phyloP scores from a whole-genome alignment of 2,888 invertebrate species.

The Latrodectus hesperus region DNA sequence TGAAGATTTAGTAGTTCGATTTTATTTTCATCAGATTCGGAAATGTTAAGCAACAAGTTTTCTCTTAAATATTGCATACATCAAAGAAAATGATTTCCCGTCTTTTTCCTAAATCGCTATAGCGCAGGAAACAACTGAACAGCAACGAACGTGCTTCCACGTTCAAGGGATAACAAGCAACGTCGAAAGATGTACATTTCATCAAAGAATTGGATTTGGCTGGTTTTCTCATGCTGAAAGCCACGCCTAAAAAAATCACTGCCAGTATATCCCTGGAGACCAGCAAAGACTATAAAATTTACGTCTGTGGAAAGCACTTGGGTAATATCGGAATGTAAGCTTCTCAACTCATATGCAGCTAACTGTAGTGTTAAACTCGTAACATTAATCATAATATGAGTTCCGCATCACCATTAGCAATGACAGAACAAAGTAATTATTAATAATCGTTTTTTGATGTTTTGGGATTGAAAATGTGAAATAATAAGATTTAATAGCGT shows the following conservation, averaged over 20 bases:
- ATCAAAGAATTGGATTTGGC: slow-evolving; percentile 27
- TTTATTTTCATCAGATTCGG: background rate
- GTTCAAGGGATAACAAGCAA: slow-evolving; percentile 24
- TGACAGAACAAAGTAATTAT: slow-evolving; percentile 51
- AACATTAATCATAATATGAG: slow-evolving; percentile 35
- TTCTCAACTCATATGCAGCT: slow-evolving; percentile 27
- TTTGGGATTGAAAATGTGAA: background rate
- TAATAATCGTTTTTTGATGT: slow-evolving; percentile 52
- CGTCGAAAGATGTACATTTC: slow-evolving; percentile 13
- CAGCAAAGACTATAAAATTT: slow-evolving; percentile 29
- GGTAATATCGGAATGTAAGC: slow-evolving; percentile 38
- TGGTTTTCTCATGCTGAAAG: slow-evolving; percentile 25
- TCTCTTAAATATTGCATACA: background rate
- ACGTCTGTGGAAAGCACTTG: slow-evolving; percentile 27
- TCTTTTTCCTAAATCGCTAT: background rate
- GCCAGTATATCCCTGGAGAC: slow-evolving; percentile 29
- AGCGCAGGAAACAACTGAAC: background rate
- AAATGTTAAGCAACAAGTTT: slow-evolving; percentile 22
- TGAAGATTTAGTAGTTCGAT: too few species aligned
- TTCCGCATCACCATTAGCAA: slow-evolving; percentile 30
- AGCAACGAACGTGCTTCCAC: slow-evolving; percentile 16
- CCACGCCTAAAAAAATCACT: slow-evolving; percentile 54
- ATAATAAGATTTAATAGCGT: too few species aligned
- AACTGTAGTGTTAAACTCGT: slow-evolving; percentile 32
- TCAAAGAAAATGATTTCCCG: slow-evolving; percentile 17